phyloP scores from a whole-genome alignment of 2,888 invertebrate species.

The Dexiosoma caninum region DNA sequence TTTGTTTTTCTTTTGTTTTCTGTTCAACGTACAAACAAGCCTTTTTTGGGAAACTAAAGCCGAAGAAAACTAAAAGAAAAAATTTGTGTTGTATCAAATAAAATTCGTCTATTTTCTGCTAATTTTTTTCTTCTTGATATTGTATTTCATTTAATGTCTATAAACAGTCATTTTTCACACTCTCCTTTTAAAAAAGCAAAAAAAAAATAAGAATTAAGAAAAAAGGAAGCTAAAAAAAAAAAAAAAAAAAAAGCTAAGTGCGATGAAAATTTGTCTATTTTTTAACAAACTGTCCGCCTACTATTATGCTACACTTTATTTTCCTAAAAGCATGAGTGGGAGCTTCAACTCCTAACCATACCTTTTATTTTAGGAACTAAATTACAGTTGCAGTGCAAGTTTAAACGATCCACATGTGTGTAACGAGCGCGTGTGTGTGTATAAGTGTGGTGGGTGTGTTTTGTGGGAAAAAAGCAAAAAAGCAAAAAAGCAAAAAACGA shows the following conservation, averaged over 20 bases:
- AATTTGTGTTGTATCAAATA: slow-evolving; percentile 39
- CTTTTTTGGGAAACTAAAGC: not conserved
- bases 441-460: not conserved
- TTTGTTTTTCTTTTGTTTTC: not conserved
- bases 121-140: slow-evolving; percentile 19
- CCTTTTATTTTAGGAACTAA: not conserved
- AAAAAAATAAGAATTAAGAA: not conserved
- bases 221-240: no score
- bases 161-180: slow-evolving; percentile 64
- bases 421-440: not conserved
- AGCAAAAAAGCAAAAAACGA: no score
- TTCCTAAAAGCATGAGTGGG: not conserved
- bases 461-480: no score
- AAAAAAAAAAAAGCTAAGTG: slow-evolving; percentile 30
- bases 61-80: not conserved
- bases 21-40: slow-evolving; percentile 6
- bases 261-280: slow-evolving; percentile 61
- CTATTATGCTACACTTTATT: slow-evolving; percentile 37
- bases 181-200: slow-evolving; percentile 12
- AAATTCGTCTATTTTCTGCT: slow-evolving; percentile 17
- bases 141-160: slow-evolving; percentile 51
- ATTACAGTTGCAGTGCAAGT: not conserved
- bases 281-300: slow-evolving; percentile 62
- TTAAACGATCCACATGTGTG: not conserved
- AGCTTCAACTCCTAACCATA: not conserved